A percentile compares a stretch with the other conserved stretches of the same genome.
phyloP scores from a whole-genome alignment of 2,113 vertebrate species.

The Hippolais icterina region DNA sequence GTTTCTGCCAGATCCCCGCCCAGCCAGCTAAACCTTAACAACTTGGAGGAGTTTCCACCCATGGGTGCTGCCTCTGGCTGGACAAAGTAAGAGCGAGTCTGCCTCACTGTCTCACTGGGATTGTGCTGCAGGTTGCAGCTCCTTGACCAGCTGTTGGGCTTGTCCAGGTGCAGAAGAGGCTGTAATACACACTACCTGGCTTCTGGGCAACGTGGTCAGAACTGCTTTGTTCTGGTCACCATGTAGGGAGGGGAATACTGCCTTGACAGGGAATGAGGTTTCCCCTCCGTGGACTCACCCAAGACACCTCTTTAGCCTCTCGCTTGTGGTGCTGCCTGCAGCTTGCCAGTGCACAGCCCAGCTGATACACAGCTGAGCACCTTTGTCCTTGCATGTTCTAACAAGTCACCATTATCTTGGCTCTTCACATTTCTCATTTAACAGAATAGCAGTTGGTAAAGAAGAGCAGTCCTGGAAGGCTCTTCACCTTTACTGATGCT shows the following conservation, averaged over 20 bases:
- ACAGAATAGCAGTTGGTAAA: background rate
- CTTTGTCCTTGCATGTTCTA: background rate
- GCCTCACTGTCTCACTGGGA: background rate
- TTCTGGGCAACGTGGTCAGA: background rate
- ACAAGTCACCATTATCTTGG: background rate
- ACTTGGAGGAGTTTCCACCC: slow-evolving; percentile 96
- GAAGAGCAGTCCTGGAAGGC: background rate
- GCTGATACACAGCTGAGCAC: background rate
- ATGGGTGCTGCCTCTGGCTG: slow-evolving; percentile 77
- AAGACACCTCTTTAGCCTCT: background rate
- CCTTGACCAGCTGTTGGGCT: background rate
- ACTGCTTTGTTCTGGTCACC: background rate
- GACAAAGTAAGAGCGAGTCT: slow-evolving; percentile 72
- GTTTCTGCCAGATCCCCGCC: slow-evolving; percentile 67
- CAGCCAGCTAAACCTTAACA: slow-evolving; percentile 87
- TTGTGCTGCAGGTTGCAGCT: background rate
- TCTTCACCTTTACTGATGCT: background rate
- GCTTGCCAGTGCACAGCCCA: background rate
- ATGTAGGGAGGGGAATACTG: background rate
- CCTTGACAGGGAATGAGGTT: background rate
- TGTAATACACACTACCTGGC: background rate
- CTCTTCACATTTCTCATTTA: background rate
- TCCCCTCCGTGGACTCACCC: background rate
- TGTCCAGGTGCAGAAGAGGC: background rate
- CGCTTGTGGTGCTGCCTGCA: background rate